phyloP scores from a whole-genome alignment of 2,888 invertebrate species.

The Atherix ibis region DNA sequence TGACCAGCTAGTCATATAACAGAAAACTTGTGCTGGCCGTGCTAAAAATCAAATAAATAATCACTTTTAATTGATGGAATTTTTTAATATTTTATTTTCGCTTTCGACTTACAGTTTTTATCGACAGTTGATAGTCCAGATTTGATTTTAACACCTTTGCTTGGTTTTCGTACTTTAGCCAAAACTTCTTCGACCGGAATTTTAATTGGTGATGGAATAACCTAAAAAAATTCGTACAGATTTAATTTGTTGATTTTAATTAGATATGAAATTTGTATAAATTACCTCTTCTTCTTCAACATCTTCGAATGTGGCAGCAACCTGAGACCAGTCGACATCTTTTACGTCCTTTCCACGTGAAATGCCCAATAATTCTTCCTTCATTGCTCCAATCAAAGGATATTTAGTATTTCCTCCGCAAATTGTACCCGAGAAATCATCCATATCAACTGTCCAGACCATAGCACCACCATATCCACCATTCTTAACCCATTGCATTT shows the following conservation, averaged over 20 bases:
- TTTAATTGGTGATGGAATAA: slow-evolving; percentile 54
- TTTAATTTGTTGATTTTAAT: not conserved
- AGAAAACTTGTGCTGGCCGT: slow-evolving; percentile 75
- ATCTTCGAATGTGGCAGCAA: slow-evolving; percentile 48
- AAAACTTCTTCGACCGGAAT: slow-evolving; percentile 59
- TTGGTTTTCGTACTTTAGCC: slow-evolving; percentile 50
- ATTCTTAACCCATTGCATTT: slow-evolving; percentile 84
- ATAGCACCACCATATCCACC: slow-evolving; percentile 82
- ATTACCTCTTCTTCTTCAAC: slow-evolving; percentile 18
- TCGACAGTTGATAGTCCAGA: slow-evolving; percentile 36
- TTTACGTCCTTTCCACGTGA: slow-evolving; percentile 69
- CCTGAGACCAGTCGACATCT: slow-evolving; percentile 71
- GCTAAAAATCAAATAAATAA: slow-evolving; percentile 35
- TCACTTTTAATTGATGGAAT: too few species aligned
- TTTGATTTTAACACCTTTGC: slow-evolving; percentile 43
- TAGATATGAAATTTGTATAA: not conserved
- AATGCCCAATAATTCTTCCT: slow-evolving; percentile 72
- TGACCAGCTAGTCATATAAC: slow-evolving; percentile 95
- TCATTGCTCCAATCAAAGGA: slow-evolving; percentile 80
- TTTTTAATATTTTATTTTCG: slow-evolving; percentile 11
- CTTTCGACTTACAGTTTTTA: slow-evolving; percentile 53
- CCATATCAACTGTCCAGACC: slow-evolving; percentile 94
- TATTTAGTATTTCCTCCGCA: slow-evolving; percentile 77
- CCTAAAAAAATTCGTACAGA: slow-evolving; percentile 28
- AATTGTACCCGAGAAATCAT: slow-evolving; percentile 72